Base-by-base conservation (phyloP, 2,113 vertebrate genomes). In the Puffinus mauretanicus region DNA sequence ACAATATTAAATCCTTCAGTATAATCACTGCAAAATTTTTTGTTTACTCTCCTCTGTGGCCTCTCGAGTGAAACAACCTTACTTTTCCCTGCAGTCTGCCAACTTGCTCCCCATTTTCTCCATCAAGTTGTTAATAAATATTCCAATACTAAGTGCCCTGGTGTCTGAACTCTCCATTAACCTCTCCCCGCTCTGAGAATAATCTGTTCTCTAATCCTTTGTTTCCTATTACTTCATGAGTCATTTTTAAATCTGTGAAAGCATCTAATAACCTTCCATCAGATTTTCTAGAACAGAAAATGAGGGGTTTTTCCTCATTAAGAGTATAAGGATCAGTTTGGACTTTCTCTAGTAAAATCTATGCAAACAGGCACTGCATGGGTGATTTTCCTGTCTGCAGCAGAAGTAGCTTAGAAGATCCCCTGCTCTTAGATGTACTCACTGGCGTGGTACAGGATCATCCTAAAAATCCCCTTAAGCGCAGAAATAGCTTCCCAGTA, bases 111-210 rank as follows among this genome's bases (percentile, higher is more conserved):
- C 46, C 29, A n/a, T 78, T 88, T 85, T 57, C 20, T 90, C n/a
- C 16, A 49, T 57, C 49, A 72, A 60, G 11, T 82, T 86, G 77
- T 58, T 83, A 76, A 77, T 61, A 91, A 81, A 76, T 72, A 69
- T 62, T 86, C 30, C 57, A 61, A 82, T 89, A 75, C 47, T 16
- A 38, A 21, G 12, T 67, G 65, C n/a, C 30, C 27, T n/a, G 32
- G 27, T 79, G 67, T 66, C 61, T 75, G 90, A 93, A 75, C 66
- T 66, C 22, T 78, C 69, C 40, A 90, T 92, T 90, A 88, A 90
- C 51, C 61, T 79, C 26, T 88, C n/a, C 21, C 20, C 4, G 0
- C 8, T 61, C 40, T 36, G 30, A 89, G 29, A 85, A 70, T 55
- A 52, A 85, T 69, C 79, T 85, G 9, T 70, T 90, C 83, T 88